Percentiles rank a stretch among this genome's conserved stretches.
These are phyloP conservation scores for Platycheirus rosarum DNA, from an alignment of 2,888 invertebrate genomes.

Conservation along the genomic window DNA sequence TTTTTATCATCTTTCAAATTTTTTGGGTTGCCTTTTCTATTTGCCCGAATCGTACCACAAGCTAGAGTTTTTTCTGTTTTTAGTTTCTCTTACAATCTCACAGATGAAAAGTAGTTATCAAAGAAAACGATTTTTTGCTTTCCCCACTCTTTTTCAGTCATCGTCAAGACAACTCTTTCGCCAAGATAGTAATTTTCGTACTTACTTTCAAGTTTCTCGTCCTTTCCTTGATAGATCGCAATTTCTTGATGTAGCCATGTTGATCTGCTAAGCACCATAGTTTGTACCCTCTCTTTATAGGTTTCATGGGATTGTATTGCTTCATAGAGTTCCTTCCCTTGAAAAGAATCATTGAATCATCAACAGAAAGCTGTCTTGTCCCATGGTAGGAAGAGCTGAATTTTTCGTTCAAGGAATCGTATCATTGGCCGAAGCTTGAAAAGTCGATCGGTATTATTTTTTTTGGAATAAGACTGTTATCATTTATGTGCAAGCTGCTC, in stretches of 20 bases:
- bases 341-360: constrained; percentile 32
- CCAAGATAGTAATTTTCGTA: constrained; percentile 26
- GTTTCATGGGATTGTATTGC: constrained; percentile 43
- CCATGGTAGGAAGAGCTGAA: no score
- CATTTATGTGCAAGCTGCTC: not conserved
- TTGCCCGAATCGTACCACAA: constrained; percentile 27
- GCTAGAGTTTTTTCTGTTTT: constrained; percentile 32
- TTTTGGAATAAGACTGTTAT: not conserved
- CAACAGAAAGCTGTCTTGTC: constrained; percentile 18
- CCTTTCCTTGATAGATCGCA: constrained; percentile 35
- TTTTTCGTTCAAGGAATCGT: no score
- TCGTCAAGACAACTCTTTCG: constrained; percentile 15
- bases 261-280: constrained; percentile 44
- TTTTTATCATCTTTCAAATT: constrained; percentile 32
- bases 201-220: constrained; percentile 24
- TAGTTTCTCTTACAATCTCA: constrained; percentile 13
- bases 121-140: constrained; percentile 27
- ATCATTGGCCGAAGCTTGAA: not conserved
- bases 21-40: constrained; percentile 37
- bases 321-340: constrained; percentile 37
- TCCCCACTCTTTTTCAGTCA: constrained; percentile 28
- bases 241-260: constrained; percentile 27
- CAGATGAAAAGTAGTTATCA: constrained; percentile 37
- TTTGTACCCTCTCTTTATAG: constrained; percentile 41
- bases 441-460: not conserved